These are phyloP conservation scores for Plestiodon gilberti DNA, from an alignment of 2,113 vertebrate genomes.

Conservation along the genomic window DNA sequence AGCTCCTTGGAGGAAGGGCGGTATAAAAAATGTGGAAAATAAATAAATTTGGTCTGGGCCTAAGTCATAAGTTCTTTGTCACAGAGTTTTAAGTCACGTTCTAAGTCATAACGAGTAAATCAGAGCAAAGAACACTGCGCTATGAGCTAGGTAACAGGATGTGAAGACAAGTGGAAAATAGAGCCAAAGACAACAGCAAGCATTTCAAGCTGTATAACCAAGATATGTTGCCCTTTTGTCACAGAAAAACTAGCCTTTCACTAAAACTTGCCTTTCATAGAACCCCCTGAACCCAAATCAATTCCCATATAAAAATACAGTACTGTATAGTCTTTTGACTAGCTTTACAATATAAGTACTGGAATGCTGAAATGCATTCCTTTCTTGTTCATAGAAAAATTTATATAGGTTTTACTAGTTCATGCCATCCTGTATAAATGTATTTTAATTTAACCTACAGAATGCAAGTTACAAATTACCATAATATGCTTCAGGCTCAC, in stretches of 20 bases:
- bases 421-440: constrained; percentile 3
- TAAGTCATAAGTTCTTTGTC: background rate
- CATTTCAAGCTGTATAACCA: background rate
- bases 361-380: background rate
- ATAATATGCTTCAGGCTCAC: background rate
- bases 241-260: background rate
- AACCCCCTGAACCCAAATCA: background rate
- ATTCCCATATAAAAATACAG: background rate
- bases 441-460: constrained; percentile 5
- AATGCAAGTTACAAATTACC: constrained; percentile 12
- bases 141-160: background rate
- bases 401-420: background rate
- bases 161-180: background rate
- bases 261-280: background rate
- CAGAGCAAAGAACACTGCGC: background rate
- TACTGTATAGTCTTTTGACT: background rate
- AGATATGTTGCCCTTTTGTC: background rate
- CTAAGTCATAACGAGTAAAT: background rate
- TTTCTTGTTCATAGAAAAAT: background rate
- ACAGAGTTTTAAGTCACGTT: background rate
- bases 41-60: background rate
- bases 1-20: too few species aligned
- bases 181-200: background rate
- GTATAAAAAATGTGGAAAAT: too few species aligned
- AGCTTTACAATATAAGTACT: background rate